These are phyloP conservation scores for Himalopsyche anomala DNA, from an alignment of 2,888 invertebrate species.

Conservation along the genomic window DNA sequence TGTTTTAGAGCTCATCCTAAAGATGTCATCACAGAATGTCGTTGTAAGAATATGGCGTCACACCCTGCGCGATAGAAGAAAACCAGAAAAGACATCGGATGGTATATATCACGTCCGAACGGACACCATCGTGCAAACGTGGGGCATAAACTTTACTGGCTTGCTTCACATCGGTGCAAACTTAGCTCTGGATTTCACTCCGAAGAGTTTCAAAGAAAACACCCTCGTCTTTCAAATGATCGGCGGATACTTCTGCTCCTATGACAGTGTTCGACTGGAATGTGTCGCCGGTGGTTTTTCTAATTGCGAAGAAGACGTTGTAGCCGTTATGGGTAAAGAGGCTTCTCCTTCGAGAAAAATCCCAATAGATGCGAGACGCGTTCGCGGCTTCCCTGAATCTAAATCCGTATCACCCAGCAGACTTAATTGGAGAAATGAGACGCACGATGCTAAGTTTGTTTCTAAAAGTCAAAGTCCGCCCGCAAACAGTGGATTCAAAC, in stretches of 20 bases:
- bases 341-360: constrained; percentile 69
- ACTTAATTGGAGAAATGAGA: constrained; percentile 68
- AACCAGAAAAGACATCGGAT: constrained; percentile 29
- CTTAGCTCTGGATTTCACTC: constrained; percentile 81
- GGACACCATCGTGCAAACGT: constrained; percentile 84
- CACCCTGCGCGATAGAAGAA: constrained; percentile 69
- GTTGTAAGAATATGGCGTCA: constrained; percentile 76
- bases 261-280: constrained; percentile 76
- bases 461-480: constrained; percentile 76
- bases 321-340: constrained; percentile 70
- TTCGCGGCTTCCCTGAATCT: constrained; percentile 70
- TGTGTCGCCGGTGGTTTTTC: constrained; percentile 42
- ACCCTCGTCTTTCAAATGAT: constrained; percentile 91
- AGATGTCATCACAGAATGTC: constrained; percentile 74
- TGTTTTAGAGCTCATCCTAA: constrained; percentile 73
- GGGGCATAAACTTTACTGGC: constrained; percentile 92
- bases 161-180: constrained; percentile 85
- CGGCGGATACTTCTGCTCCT: constrained; percentile 89
- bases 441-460: constrained; percentile 71
- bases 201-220: constrained; percentile 82
- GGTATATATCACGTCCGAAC: constrained; percentile 72
- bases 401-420: constrained; percentile 73
- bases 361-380: constrained; percentile 67
- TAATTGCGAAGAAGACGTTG: constrained; percentile 42
- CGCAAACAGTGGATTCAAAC: constrained; percentile 71